phyloP scores from a whole-genome alignment of 2,113 vertebrate species.

The Oryzias woworae region DNA sequence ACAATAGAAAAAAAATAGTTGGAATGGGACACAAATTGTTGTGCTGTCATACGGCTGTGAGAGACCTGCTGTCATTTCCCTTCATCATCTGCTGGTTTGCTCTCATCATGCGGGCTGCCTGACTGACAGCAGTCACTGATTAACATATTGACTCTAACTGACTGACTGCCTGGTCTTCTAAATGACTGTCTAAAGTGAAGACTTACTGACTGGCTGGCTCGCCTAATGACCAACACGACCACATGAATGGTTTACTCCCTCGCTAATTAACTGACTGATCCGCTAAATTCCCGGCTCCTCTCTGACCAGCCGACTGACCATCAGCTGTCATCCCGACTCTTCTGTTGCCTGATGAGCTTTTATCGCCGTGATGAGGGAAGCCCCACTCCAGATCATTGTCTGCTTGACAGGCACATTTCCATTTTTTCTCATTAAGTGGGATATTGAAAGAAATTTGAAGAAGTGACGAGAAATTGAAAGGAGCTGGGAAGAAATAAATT shows the following conservation, averaged over 20 bases:
- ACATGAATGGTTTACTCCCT: slow-evolving; percentile 41
- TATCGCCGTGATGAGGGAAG: slow-evolving; percentile 27
- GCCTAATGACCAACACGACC: slow-evolving; percentile 46
- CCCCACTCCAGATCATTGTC: slow-evolving; percentile 24
- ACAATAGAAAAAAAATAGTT: no score
- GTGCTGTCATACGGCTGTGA: slow-evolving; percentile 35
- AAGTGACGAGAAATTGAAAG: slow-evolving; percentile 49
- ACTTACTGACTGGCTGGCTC: slow-evolving; percentile 40
- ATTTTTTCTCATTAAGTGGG: slow-evolving; percentile 59
- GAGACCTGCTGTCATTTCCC: slow-evolving; percentile 47
- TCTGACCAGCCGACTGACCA: slow-evolving; percentile 59
- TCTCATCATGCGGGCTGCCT: slow-evolving; percentile 44
- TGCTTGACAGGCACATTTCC: slow-evolving; percentile 55
- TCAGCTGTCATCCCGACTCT: slow-evolving; percentile 36
- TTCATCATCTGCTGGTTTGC: slow-evolving; percentile 46
- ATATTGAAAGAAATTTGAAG: slow-evolving; percentile 50
- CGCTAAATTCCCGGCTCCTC: slow-evolving; percentile 43
- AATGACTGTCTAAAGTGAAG: slow-evolving; percentile 56
- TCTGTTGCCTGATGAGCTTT: slow-evolving; percentile 40
- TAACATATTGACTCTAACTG: slow-evolving; percentile 70
- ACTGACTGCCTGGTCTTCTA: slow-evolving; percentile 58
- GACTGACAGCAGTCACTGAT: slow-evolving; percentile 64
- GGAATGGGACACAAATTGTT: slow-evolving; percentile 15
- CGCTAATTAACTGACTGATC: slow-evolving; percentile 63
- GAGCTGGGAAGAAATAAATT: slow-evolving; percentile 31